Base-by-base conservation (phyloP, 2,797 vertebrate genomes). In the Sternarchorhynchus goeldii region DNA sequence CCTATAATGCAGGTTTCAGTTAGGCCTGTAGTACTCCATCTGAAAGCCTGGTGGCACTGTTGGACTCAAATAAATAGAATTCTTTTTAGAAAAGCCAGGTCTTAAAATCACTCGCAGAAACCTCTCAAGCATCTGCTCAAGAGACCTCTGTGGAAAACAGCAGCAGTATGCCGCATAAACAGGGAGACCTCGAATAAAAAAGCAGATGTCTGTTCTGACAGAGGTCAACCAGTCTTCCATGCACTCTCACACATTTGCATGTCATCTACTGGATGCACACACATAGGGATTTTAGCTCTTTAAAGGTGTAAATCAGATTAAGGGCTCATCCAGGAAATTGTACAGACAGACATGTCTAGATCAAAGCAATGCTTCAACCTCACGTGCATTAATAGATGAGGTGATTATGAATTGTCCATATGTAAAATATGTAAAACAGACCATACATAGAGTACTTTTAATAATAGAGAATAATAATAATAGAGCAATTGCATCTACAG, bases 1-100 rank as follows among this genome's bases (percentile, higher is more conserved):
- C 45, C 36, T 65, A 25, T 39, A 6, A 6, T 29, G 18, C 67
- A 21, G 39, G 29, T 66, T 73, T 39, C 39, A n/a, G 14, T 68
- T 12, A 36, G 25, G 39, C 2, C 53, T 83, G 81, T 64, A 85
- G 76, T 83, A 74, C 90, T 41, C 82, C 64, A 71, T 82, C 31
- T 74, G 84, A 90, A 74, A 83, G 88, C 90, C 86, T 91, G 93
- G 84, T 89, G 92, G 92, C 92, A 89, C 90, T 94, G 90, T 92
- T 87, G 86, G 79, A 88, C 84, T 90, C 91, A 83, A 66, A 86
- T 88, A 84, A 45, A 63, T 73, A 79, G 55, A 63, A 72, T 39
- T 50, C 34, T 45, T 18, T 57, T 64, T 17, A 56, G 45, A 57
- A 34, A 56, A 59, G 71, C 55, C 65, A 73, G 85, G 45, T 72